Base-by-base conservation (phyloP, 2,113 vertebrate genomes). In the Chionomys nivalis region DNA sequence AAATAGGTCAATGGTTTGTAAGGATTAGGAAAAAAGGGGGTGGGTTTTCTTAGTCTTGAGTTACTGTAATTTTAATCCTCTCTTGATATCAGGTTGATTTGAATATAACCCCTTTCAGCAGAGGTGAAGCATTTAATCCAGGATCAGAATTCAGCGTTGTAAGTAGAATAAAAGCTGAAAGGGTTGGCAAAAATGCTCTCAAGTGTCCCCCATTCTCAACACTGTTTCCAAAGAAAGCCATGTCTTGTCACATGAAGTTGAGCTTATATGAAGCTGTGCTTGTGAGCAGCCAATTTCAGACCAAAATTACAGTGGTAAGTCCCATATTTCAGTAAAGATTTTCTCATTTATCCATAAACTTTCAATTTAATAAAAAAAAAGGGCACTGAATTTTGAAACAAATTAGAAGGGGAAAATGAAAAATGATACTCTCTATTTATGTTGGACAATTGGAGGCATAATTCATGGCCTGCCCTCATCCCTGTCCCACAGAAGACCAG, bases 301-400 rank as follows among this genome's bases (percentile, higher is more conserved):
- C 68, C 91, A 95, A 94, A 95, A 93, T 97, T 96, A 89, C 55
- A 73, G 61, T 72, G 83, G 86, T 73, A 96, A 94, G 82, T 93
- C 94, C 86, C 24, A 24, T 89, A 87, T 93, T 97, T 95, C 94
- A 97, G 86, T 95, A 95, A 97, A 93, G 91, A 94, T 94, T 95
- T 97, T 93, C 68, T 78, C 73, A 89, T 97, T 95, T 95, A 94
- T 94, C 77, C 90, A 96, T 86, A 94, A 93, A 89, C 77, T 97
- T 97, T 95, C 90, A 96, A 86, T 92, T 95, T 96, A 94, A 96
- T 96, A 89, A 82, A 92, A 93, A 92, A 93, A 91, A 95, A 96
- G 68, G 21, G 49, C 97, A 95, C 90, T 89, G 47, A 31, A 96
- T 94, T 93, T 97, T 93, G 77, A 97, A 97, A 95, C 90, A 96